Percentiles rank a stretch among this genome's conserved stretches.
phyloP scores from a whole-genome alignment of 1,140 invertebrate genomes.

The Pomacea maculata region DNA sequence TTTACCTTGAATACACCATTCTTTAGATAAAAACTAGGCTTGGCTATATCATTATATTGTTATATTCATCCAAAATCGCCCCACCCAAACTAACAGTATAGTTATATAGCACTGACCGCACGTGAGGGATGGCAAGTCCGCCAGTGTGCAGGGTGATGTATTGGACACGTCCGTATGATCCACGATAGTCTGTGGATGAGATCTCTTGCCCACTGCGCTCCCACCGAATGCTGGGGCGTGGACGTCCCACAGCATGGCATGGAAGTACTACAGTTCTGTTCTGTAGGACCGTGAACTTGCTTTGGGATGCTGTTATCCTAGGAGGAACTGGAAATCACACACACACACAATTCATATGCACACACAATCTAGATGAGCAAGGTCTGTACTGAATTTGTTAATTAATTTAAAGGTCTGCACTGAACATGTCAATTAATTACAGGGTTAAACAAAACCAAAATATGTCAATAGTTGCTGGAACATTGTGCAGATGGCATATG shows the following conservation, averaged over 20 bases:
- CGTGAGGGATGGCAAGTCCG: constrained; percentile 56
- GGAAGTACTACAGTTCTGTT: constrained; percentile 57
- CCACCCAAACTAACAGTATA: background rate
- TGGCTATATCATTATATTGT: too few species aligned
- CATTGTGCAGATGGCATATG: too few species aligned
- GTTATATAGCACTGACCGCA: constrained; percentile 38
- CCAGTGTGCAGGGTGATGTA: constrained; percentile 47
- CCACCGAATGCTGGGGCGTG: constrained; percentile 61
- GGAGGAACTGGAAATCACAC: constrained; percentile 50
- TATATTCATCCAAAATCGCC: too few species aligned
- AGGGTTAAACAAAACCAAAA: too few species aligned
- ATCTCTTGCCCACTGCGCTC: constrained; percentile 58
- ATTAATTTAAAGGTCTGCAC: too few species aligned
- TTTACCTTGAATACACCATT: too few species aligned
- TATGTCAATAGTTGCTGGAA: too few species aligned
- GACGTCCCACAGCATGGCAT: constrained; percentile 62
- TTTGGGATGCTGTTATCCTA: constrained; percentile 43
- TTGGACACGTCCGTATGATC: constrained; percentile 32
- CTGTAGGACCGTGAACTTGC: constrained; percentile 48
- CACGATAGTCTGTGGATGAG: constrained; percentile 37
- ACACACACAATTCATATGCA: too few species aligned
- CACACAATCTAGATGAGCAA: too few species aligned
- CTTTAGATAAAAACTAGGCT: too few species aligned
- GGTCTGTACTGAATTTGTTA: too few species aligned
- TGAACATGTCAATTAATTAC: too few species aligned